Evolutionary conservation across 2,888 invertebrate genomes (phyloP).

Genomic region (Nyleta sp.): DNA sequence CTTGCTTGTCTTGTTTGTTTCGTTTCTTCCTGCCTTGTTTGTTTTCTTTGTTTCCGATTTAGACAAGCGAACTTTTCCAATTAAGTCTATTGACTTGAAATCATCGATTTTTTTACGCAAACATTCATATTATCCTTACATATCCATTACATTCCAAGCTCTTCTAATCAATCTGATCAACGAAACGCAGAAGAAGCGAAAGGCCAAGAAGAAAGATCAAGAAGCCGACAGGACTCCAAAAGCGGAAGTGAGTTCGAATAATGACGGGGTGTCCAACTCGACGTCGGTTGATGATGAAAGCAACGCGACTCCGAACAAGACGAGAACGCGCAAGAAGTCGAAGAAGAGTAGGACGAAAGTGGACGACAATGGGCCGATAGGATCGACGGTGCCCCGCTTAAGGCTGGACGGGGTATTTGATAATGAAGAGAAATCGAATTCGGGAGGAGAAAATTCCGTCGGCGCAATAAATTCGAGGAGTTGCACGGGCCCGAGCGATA

Average conservation of each 20-base stretch:
- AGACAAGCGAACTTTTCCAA: too few relatives aligned
- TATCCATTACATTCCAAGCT: constrained; percentile 57
- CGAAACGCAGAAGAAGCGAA: constrained; percentile 35
- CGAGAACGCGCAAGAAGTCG: constrained; percentile 57
- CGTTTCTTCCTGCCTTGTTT: too few relatives aligned
- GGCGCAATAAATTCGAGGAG: constrained; percentile 38
- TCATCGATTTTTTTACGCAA: not conserved
- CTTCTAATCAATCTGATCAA: constrained; percentile 68
- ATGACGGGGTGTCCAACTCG: constrained; percentile 17
- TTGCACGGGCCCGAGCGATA: constrained; percentile 14
- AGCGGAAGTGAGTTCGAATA: constrained; percentile 16
- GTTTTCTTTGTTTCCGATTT: too few relatives aligned
- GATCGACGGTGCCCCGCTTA: constrained; percentile 35
- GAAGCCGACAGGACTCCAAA: constrained; percentile 6
- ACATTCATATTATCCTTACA: constrained; percentile 19
- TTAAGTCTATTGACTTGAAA: too few relatives aligned
- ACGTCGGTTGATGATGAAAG: constrained; percentile 20
- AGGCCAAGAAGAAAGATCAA: constrained; percentile 30
- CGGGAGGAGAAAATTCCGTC: constrained; percentile 30
- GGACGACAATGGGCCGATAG: constrained; percentile 40
- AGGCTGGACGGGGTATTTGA: constrained; percentile 32
- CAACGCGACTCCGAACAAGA: constrained; percentile 8
- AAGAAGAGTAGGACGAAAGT: constrained; percentile 38
- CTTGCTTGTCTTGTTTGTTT: too few relatives aligned
- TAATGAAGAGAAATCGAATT: constrained; percentile 52